phyloP scores from a whole-genome alignment of 2,113 vertebrate species.

The Chamaetylas fuelleborni region DNA sequence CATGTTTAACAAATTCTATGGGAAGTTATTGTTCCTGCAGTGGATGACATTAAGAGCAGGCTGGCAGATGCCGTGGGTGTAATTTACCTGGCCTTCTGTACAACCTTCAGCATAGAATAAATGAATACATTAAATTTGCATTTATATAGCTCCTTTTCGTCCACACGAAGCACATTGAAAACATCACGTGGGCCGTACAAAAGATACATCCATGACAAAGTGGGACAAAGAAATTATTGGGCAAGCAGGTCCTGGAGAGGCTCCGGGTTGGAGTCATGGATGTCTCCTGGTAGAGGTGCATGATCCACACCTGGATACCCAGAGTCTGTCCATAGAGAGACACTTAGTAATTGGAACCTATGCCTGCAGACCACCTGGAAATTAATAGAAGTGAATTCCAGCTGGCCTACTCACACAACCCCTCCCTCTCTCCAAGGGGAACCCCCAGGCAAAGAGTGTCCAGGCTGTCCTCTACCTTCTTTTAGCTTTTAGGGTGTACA shows the following conservation, averaged over 20 bases:
- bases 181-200: background rate
- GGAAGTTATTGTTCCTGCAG: background rate
- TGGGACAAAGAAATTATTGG: background rate
- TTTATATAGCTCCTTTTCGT: conserved; percentile 42
- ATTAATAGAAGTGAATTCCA: background rate
- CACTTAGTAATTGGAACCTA: background rate
- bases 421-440: background rate
- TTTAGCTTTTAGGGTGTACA: background rate
- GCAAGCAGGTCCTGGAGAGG: background rate
- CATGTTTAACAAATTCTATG: background rate
- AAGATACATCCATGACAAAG: background rate
- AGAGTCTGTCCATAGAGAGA: background rate
- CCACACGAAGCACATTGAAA: background rate
- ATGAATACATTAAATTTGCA: conserved; percentile 48
- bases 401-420: background rate
- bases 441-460: background rate
- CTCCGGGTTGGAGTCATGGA: background rate
- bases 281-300: background rate
- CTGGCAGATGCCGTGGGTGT: background rate
- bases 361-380: background rate
- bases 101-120: conserved; percentile 34
- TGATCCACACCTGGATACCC: background rate
- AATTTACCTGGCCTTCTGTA: conserved; percentile 53
- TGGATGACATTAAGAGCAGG: background rate
- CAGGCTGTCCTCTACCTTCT: background rate